Evolutionary conservation across 2,888 invertebrate species (phyloP).

Genomic region (Ormia ochracea): DNA sequence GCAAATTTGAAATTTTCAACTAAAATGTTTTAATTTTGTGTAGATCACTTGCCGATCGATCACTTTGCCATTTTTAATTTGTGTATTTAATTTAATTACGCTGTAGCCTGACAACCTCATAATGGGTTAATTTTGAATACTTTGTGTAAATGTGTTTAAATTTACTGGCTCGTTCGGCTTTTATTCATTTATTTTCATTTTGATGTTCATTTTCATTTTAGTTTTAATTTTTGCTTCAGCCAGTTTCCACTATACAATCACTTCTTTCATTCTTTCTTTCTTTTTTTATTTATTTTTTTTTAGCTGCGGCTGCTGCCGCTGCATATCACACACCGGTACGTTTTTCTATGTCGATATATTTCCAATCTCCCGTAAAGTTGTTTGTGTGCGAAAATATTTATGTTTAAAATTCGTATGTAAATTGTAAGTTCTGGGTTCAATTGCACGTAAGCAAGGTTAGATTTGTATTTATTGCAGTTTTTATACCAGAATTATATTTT

Average conservation of each 20-base stretch:
- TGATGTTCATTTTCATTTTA: slow-evolving; percentile 20
- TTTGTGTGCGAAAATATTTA: neutral
- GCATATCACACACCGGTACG: neutral
- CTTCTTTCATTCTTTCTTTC: neutral
- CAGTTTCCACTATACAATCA: slow-evolving; percentile 8
- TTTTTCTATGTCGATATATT: neutral
- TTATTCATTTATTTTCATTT: slow-evolving; percentile 56
- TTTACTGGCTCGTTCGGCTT: slow-evolving; percentile 60
- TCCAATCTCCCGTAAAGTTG: neutral
- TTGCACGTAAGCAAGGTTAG: slow-evolving; percentile 65
- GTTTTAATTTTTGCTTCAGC: slow-evolving; percentile 13
- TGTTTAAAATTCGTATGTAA: neutral
- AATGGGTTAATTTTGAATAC: slow-evolving; percentile 44
- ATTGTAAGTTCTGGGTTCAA: slow-evolving; percentile 64
- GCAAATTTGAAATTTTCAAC: no score
- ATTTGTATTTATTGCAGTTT: slow-evolving; percentile 59
- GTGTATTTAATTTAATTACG: no score
- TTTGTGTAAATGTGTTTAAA: slow-evolving; percentile 63
- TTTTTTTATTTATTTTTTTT: no score
- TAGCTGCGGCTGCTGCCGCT: neutral
- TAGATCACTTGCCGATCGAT: no score
- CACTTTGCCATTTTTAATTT: no score
- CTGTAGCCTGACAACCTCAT: neutral
- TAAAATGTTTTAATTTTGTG: no score
- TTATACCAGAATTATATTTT: slow-evolving; percentile 40